Percentiles rank a stretch among this genome's conserved stretches.
These are phyloP conservation scores for Chrosomus eos DNA, from an alignment of 2,797 vertebrate genomes.

Conservation along the genomic window DNA sequence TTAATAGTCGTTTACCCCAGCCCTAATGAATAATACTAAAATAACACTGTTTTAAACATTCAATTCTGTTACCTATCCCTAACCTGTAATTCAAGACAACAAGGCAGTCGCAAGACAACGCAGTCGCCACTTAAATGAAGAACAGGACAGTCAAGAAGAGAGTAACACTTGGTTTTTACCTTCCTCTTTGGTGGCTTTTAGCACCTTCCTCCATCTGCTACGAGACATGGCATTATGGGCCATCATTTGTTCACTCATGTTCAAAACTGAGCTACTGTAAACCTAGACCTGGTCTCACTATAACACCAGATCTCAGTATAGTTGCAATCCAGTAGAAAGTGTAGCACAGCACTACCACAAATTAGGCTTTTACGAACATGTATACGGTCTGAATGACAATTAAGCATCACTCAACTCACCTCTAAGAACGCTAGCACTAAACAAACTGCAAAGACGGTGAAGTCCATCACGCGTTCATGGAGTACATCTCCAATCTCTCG, in stretches of 20 bases:
- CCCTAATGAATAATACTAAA: background rate
- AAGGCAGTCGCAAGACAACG: background rate
- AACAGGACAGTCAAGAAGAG: background rate
- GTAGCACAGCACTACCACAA: background rate
- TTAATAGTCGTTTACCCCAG: no score
- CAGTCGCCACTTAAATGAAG: background rate
- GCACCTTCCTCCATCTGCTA: conserved; percentile 52
- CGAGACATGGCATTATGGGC: conserved; percentile 22
- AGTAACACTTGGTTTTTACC: conserved; percentile 19
- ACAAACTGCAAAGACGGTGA: background rate
- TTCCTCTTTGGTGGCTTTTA: conserved; percentile 48
- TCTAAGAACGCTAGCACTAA: background rate
- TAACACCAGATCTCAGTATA: background rate
- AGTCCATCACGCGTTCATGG: background rate
- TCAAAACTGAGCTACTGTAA: background rate
- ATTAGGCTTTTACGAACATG: background rate
- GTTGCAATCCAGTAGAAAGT: background rate
- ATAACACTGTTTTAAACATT: background rate
- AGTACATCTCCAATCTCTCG: background rate
- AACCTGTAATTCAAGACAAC: background rate
- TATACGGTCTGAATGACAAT: background rate
- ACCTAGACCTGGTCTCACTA: background rate
- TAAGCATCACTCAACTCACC: background rate
- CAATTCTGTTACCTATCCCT: background rate
- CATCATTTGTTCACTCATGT: conserved; percentile 23